Percentiles rank a stretch among this genome's conserved stretches.
These are phyloP conservation scores for Micropoecilia bifurca DNA, from an alignment of 2,797 vertebrate genomes.

Conservation along the genomic window DNA sequence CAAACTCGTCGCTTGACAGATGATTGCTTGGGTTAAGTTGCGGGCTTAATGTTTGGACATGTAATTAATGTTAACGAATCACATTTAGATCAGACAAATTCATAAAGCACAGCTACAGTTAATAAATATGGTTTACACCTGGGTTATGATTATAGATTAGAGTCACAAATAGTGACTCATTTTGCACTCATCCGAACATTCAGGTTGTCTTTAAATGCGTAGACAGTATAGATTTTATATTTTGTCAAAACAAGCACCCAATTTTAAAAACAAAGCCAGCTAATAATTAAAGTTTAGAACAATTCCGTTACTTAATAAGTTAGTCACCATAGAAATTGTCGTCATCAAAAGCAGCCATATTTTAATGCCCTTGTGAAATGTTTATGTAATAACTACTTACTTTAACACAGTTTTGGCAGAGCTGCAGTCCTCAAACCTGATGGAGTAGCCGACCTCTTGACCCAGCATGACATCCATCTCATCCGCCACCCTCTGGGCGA, in stretches of 20 bases:
- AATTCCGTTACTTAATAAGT: neutral
- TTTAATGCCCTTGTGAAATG: neutral
- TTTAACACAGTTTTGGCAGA: slow-evolving; percentile 96
- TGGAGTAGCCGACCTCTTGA: slow-evolving; percentile 97
- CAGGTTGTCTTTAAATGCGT: neutral
- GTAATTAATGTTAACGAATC: neutral
- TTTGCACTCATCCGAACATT: neutral
- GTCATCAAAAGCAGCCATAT: neutral
- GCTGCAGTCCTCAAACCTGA: slow-evolving; percentile 97
- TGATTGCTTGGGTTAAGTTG: neutral
- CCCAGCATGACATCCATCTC: slow-evolving; percentile 98
- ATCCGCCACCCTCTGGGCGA: slow-evolving; percentile 95
- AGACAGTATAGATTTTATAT: neutral
- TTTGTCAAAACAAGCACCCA: neutral
- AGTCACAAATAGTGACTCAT: neutral
- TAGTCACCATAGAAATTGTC: neutral
- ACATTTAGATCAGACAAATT: neutral
- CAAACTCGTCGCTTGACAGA: neutral
- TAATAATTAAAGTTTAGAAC: neutral
- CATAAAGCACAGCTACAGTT: neutral
- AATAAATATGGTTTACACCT: neutral
- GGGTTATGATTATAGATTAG: neutral
- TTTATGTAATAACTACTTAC: slow-evolving; percentile 82
- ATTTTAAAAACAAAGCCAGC: neutral
- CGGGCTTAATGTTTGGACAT: neutral